Evolutionary conservation across 1,140 invertebrate species (phyloP).

Genomic region (Pollicipes pollicipes): DNA sequence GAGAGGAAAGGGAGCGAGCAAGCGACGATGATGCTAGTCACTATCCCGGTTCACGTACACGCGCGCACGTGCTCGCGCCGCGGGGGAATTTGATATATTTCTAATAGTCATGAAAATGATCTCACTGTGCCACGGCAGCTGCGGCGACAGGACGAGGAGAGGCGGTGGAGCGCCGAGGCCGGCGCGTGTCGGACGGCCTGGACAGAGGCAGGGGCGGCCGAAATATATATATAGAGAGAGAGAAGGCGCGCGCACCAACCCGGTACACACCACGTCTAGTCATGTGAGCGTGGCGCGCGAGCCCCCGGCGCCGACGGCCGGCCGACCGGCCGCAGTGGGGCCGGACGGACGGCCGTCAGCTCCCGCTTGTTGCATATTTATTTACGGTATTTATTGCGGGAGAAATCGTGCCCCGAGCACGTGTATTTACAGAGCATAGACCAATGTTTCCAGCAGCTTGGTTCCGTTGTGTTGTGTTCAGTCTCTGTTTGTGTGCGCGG

Average conservation of each 20-base stretch:
- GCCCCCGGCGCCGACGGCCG: too few species aligned
- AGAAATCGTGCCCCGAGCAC: background rate
- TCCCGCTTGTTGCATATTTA: background rate
- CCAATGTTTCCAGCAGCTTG: background rate
- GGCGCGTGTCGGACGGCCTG: too few species aligned
- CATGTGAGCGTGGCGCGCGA: background rate
- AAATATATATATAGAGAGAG: background rate
- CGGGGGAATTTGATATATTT: background rate
- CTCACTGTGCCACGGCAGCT: background rate
- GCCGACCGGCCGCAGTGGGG: too few species aligned
- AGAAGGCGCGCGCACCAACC: background rate
- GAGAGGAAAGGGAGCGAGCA: background rate
- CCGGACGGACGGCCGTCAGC: too few species aligned
- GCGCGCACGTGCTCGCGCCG: background rate
- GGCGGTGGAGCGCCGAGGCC: too few species aligned
- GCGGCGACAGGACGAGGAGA: background rate
- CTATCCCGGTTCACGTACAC: background rate
- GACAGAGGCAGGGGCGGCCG: background rate
- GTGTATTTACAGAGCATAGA: background rate
- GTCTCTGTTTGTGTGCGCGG: background rate
- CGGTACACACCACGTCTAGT: background rate
- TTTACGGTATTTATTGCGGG: slow-evolving; percentile 1
- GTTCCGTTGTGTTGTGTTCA: background rate
- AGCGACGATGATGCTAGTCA: background rate
- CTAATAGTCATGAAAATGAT: slow-evolving; percentile 2